Evolutionary conservation across 92 coral and sea anemone species (phyloP).

Genomic region (Meandrina meandrites): DNA sequence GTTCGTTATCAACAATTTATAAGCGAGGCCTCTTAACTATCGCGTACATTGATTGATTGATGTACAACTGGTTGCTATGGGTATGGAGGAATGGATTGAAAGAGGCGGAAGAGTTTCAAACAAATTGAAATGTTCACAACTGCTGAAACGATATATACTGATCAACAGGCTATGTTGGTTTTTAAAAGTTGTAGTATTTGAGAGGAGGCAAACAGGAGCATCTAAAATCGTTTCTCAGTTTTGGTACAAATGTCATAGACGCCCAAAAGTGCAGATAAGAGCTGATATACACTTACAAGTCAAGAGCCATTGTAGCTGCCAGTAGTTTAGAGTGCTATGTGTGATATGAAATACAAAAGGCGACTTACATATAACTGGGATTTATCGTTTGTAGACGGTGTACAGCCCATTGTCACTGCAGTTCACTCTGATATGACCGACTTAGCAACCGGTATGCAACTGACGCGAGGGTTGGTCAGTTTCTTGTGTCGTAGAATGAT

Average conservation of each 20-base stretch:
- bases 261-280: background rate
- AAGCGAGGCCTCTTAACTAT: too few species aligned
- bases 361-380: constrained; percentile 10
- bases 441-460: background rate
- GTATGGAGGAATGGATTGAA: background rate
- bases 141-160: background rate
- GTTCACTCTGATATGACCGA: background rate
- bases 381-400: constrained; percentile 5
- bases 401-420: constrained; percentile 22
- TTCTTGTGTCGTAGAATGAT: background rate
- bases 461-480: background rate
- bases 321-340: background rate
- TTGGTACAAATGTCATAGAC: background rate
- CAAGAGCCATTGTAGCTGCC: background rate
- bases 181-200: too few species aligned
- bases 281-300: background rate
- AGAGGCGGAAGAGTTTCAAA: background rate
- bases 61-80: background rate
- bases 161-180: background rate
- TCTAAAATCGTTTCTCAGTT: background rate
- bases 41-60: background rate
- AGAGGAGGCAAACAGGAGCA: background rate
- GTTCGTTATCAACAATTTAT: too few species aligned
- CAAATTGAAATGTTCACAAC: background rate
- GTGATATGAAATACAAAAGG: background rate